phyloP scores from a whole-genome alignment of 1,140 invertebrate genomes.

The Asobara japonica region DNA sequence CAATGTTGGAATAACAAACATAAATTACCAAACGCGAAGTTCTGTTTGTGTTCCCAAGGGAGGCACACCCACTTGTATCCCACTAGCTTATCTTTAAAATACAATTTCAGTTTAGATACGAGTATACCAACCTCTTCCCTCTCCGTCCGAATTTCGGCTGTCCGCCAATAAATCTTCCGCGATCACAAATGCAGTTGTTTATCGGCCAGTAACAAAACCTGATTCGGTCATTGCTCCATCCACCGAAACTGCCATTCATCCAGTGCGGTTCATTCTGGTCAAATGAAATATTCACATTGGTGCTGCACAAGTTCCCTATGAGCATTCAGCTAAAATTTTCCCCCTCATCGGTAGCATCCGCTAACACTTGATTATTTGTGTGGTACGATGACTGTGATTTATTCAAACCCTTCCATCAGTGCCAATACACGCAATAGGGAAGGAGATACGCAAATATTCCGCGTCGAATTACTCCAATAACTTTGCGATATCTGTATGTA shows the following conservation, averaged over 20 bases:
- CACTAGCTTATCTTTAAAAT: no score
- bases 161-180: constrained; percentile 41
- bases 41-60: no score
- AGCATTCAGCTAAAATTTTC: background rate
- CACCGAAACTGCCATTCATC: constrained; percentile 28
- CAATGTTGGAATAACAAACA: no score
- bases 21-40: no score
- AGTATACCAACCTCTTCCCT: constrained; percentile 20
- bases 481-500: no score
- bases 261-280: constrained; percentile 34
- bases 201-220: constrained; percentile 20
- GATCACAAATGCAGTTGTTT: constrained; percentile 27
- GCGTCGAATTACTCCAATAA: background rate
- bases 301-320: background rate
- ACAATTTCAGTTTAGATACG: no score
- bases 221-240: constrained; percentile 24
- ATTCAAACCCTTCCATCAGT: background rate
- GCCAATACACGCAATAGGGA: background rate
- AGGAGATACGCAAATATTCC: background rate
- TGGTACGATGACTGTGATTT: background rate
- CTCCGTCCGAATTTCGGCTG: constrained; percentile 33
- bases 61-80: no score
- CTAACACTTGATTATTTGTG: constrained; percentile 42
- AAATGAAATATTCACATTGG: constrained; percentile 51
- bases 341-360: background rate